Base-by-base conservation (phyloP, 2,797 vertebrate genomes). In the Echeneis naucrates region DNA sequence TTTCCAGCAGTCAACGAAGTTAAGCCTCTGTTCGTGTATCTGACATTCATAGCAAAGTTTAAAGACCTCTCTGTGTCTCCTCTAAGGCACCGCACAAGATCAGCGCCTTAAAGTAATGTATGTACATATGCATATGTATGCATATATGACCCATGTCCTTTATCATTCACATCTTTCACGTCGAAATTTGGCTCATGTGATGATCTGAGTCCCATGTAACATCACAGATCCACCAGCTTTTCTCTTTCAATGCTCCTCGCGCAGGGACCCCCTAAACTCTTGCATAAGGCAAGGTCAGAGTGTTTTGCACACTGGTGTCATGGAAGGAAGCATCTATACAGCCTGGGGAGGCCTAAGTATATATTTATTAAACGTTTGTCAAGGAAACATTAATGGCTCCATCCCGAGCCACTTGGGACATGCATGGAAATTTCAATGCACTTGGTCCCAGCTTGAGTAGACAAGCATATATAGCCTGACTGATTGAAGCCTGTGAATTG, bases 261-360 rank as follows among this genome's bases (percentile, higher is more conserved):
- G 12, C 1, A 48, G 58, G 45, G 54, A 11, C 40, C 33, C 48
- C 35, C 55, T 38, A 1, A 75, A 57, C 24, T 24, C 23, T 66
- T 79, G 33, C n/a, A 42, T 47, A 52, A 37, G 23, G 54, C 61
- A 64, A 70, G 68, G 68, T 81, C 78, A 73, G 19, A 53, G 40
- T 5, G 16, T 71, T 57, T 52, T 45, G 52, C 8, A 23, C 54
- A 12, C 13, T 32, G 27, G 24, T 51, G 42, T 13, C 35, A 53
- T 19, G 45, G 21, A 51, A 27, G 45, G 13, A 11, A 52, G 44
- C 24, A 67, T 26, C 37, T 65, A 37, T 33, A 48, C 21, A 45
- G 57, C 16, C 30, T 42, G 37, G 32, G 16, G 12, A 52, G 54
- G 37, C 10, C 37, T 38, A 48, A 50, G 44, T 73, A 54, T 66